Base-by-base conservation (phyloP, 2,888 invertebrate genomes). In the Globia sparganii region DNA sequence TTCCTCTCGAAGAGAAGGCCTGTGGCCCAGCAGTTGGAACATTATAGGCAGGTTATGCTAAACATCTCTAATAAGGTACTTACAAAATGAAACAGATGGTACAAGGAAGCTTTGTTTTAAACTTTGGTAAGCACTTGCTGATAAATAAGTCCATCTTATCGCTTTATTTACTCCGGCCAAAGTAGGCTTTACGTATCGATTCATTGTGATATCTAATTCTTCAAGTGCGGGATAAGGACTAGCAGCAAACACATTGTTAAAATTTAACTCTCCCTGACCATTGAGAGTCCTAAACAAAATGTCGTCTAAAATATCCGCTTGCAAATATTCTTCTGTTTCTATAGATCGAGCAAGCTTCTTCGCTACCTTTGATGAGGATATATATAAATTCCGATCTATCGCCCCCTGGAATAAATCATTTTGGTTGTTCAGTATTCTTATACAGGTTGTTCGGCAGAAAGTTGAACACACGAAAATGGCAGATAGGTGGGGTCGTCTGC, bases 71-170 rank as follows among this genome's bases (percentile, higher is more conserved):
- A 18, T 37, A 28, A 37, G 37, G n/a, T 83, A 94, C 96, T 92
- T 92, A 96, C 96, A 92, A 86, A 94, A 96, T 70, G 93, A 94
- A 58, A 91, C 93, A 4, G 95, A 92, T 2, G 96, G 94, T 64
- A 94, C 87, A 37, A 95, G 89, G 77, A 95, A 95, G 77, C 90
- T 93, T 11, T 86, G 81, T 71, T 92, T 92, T 77, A 96, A 90
- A 75, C 80, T 91, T 43, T 92, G 81, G 81, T 94, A 95, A 28
- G 92, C 94, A 1, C 87, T 88, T 6, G 87, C 86, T 0, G 93
- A 92, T 53, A 94, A 84, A 78, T 94, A 96, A 6, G 88, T 86
- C 96, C 96, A 96, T 11, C 86, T 71, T 25, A 92, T 86, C 13
- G 91, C 93, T 87, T 95, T 94, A 72, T 95, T 94, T 2, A 96